Conservation (phyloP, 2,888 invertebrate genomes). For the Meliscaeva auricollis region DNA sequence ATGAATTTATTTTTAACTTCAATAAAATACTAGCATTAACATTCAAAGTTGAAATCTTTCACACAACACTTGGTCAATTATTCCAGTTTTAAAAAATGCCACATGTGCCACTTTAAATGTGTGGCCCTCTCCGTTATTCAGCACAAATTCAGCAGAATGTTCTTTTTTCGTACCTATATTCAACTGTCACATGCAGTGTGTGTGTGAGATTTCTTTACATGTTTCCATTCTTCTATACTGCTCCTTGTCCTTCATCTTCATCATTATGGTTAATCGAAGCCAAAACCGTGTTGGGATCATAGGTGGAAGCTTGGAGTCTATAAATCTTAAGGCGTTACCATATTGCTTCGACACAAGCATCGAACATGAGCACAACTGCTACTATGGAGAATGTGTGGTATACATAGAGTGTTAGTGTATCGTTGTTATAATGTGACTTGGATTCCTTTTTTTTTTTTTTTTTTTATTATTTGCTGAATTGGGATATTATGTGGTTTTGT, state of each 20-base stretch:
- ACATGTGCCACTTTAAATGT: conserved; percentile 40
- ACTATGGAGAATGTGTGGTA: neutral
- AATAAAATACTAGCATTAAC: conserved; percentile 51
- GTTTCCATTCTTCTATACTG: conserved; percentile 5
- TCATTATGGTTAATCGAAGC: conserved; percentile 40
- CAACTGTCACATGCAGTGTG: conserved; percentile 41
- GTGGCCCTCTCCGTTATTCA: conserved; percentile 36
- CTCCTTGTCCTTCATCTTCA: conserved; percentile 13
- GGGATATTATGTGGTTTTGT: conserved; percentile 52
- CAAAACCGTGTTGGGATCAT: conserved; percentile 52
- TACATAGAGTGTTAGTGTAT: conserved; percentile 26
- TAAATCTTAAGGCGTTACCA: conserved; percentile 70
- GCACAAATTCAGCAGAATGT: conserved; percentile 34
- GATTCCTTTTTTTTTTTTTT: too few relatives aligned
- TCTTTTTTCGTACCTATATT: neutral
- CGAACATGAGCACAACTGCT: neutral
- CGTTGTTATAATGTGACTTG: conserved; percentile 32
- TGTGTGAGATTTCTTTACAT: neutral
- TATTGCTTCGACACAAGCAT: conserved; percentile 47
- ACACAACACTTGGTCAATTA: conserved; percentile 67
- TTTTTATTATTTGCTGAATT: conserved; percentile 70
- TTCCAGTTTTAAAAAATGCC: conserved; percentile 45
- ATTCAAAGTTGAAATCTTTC: conserved; percentile 43
- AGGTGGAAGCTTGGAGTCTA: conserved; percentile 62
- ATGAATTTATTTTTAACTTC: neutral